Evolutionary conservation across 1,140 invertebrate species (phyloP), one percentile per base, ranked within the genome.

Genomic region (Nasonia longicornis): DNA sequence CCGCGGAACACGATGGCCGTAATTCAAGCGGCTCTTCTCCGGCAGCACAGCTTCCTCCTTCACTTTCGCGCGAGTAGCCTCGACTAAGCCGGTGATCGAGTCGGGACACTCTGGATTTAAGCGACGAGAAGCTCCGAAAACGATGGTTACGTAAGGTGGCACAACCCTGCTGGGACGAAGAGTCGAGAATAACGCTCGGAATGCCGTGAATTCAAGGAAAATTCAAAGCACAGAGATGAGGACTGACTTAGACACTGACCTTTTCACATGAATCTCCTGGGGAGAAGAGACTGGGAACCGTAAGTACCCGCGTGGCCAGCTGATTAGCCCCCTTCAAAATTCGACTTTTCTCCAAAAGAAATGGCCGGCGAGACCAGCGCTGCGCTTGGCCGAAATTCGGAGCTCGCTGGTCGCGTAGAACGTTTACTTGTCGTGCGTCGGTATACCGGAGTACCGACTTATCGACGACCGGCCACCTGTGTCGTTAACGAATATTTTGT

Each of bases 251-350:
- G 38, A 74, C 31, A 71, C 72, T 75, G 74, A 80, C 79, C 70
- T 80, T 75, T 71, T 71, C 35, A 42, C 29, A 66, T n/a, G 58
- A 75, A 71, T 79, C 67, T 26, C 38, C 45, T 45, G 12, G 69
- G 6, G 10, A 58, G 52, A 72, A 79, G 48, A n/a, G 48, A 26
- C 22, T 1, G 16, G 38, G 29, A 22, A 71, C 4, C 31, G 63
- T 22, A 35, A n/a, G 20, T 2, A 79, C 77, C 69, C 77, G 67
- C 77, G 77, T 72, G 77, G 77, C 42, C 77, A 45, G 77, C 77
- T 79, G 77, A 79, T 45, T 48, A 16, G 20, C n/a, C 42, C 20
- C 22, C 71, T n/a, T 0, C 42, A 20, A 52, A 22, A 73, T 73
- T 38, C 71, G 71, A 73, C 14, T 73, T 48, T 73, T 73, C 71